phyloP scores from a whole-genome alignment of 2,113 vertebrate genomes.

The Nanorana parkeri region DNA sequence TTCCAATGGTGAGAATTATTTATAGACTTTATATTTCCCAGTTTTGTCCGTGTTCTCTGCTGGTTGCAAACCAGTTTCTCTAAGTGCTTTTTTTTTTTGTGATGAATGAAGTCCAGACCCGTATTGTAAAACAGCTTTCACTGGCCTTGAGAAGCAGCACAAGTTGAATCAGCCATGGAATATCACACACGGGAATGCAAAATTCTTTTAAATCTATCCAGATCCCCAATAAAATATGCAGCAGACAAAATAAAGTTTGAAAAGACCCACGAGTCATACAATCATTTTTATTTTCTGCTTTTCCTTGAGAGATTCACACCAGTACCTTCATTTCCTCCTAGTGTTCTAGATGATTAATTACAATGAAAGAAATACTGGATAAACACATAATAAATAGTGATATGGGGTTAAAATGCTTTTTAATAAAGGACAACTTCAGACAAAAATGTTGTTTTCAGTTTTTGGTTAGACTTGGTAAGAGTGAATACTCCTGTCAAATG shows the following conservation, averaged over 20 bases:
- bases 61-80: too few species aligned
- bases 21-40: too few species aligned
- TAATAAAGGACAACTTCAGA: too few species aligned
- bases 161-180: slow-evolving; percentile 32
- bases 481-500: too few species aligned
- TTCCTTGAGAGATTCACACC: slow-evolving; percentile 32
- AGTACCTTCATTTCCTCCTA: slow-evolving; percentile 35
- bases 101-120: slow-evolving; percentile 37
- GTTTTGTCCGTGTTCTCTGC: too few species aligned
- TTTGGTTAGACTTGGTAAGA: too few species aligned
- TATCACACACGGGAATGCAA: slow-evolving; percentile 47
- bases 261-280: slow-evolving; percentile 28
- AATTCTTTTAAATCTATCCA: slow-evolving; percentile 56
- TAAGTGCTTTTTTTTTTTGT: not conserved
- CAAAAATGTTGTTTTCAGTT: too few species aligned
- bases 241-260: slow-evolving; percentile 55
- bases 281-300: slow-evolving; percentile 43
- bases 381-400: slow-evolving; percentile 21
- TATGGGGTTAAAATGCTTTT: not conserved
- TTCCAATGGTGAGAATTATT: too few species aligned
- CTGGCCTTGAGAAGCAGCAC: slow-evolving; percentile 20
- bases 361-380: slow-evolving; percentile 3
- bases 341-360: slow-evolving; percentile 24
- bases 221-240: slow-evolving; percentile 52
- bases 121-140: slow-evolving; percentile 44